Evolutionary conservation across 2,888 invertebrate species (phyloP), one percentile per base, ranked within the genome.

Genomic region (Carpatolechia fugitivella): DNA sequence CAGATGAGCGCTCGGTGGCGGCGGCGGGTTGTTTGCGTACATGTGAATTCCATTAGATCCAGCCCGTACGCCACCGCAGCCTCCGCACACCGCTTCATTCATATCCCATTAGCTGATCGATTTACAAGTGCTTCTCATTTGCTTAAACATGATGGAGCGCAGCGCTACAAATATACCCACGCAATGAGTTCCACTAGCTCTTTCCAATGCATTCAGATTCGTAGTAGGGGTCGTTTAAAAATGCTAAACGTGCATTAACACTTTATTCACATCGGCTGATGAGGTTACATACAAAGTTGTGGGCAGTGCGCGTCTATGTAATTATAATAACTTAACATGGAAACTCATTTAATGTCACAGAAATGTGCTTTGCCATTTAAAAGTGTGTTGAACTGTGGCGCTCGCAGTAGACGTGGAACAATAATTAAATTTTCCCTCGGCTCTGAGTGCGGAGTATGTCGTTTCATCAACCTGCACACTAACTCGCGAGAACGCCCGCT

Each of bases 31-130:
- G 88, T 90, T 90, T 90, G 86, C 89, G 79, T 86, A 90, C 89
- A 90, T 85, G 89, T 78, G 84, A 89, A 90, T 88, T 88, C 89
- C 89, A 90, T 90, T 90, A 89, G 87, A 87, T 79, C 80, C 82
- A 75, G 75, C 80, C 77, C 80, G 80, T 84, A 80, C 71, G 73
- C 76, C 75, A 77, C 82, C 85, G 69, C 83, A 82, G 78, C 68
- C 69, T 69, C 74, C 79, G 71, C 74, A 72, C 52, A 41, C 54
- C 56, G 56, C 85, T 83, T 85, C 85, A 85, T 87, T 87, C 86
- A 84, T 86, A 88, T 87, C 82, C 87, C 86, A 87, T 88, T 88
- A 87, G 82, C 82, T 85, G 85, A 87, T 87, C 86, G 84, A 84
- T 87, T 81, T 80, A 80, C 82, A 80, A 81, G 80, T 82, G 78